Evolutionary conservation across 2,888 invertebrate genomes (phyloP).

Genomic region (Brachyptera risi): DNA sequence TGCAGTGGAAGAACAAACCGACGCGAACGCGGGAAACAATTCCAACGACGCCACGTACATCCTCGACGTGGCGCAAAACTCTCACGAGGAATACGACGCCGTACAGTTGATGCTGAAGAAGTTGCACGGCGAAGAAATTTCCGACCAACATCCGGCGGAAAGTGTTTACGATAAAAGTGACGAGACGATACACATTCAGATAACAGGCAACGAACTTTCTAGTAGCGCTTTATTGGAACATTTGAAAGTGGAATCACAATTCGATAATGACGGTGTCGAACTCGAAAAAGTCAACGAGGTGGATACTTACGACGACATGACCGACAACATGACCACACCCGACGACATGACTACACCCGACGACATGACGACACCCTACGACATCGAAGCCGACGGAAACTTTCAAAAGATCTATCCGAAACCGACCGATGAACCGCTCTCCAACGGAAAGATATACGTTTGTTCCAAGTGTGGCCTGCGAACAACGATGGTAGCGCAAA

Average conservation of each 20-base stretch:
- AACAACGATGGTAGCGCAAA: constrained; percentile 4
- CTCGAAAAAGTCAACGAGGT: neutral
- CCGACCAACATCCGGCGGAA: too few species aligned
- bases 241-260: neutral
- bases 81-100: too few species aligned
- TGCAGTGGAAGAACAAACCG: too few species aligned
- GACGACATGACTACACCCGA: too few species aligned
- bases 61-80: too few species aligned
- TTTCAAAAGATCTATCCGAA: neutral
- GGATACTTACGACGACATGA: neutral
- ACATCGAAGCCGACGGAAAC: too few species aligned
- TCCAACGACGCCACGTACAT: too few species aligned
- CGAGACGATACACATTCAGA: constrained; percentile 7
- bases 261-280: neutral
- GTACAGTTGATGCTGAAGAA: too few species aligned
- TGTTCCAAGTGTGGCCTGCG: constrained; percentile 28
- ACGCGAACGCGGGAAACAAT: too few species aligned
- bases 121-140: too few species aligned
- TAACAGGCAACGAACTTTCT: neutral
- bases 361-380: too few species aligned
- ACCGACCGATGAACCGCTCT: neutral
- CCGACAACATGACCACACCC: neutral
- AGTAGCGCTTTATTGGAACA: neutral
- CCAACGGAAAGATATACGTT: constrained; percentile 14
- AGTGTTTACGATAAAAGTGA: neutral